Percentiles rank a stretch among this genome's conserved stretches.
These are phyloP conservation scores for Drosophila pegasa DNA, from an alignment of 2,888 invertebrate species.

Conservation along the genomic window DNA sequence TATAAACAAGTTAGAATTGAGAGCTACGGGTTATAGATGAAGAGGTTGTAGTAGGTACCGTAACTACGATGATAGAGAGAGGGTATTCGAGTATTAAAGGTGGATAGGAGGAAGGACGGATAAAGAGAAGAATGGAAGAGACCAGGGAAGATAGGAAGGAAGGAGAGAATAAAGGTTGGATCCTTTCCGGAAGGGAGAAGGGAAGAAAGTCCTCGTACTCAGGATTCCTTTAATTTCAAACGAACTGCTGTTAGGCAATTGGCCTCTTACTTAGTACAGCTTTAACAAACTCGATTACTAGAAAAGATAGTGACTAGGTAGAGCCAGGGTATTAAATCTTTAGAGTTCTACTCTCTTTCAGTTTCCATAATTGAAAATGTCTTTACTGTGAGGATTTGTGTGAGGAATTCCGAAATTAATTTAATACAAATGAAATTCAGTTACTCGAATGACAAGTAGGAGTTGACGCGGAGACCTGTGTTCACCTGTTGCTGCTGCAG, in stretches of 20 bases:
- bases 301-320: background rate
- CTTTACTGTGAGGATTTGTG: background rate
- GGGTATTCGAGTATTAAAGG: background rate
- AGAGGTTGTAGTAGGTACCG: too few relatives aligned
- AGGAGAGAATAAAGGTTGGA: background rate
- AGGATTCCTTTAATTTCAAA: too few relatives aligned
- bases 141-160: background rate
- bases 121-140: background rate
- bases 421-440: slow-evolving; percentile 1
- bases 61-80: too few relatives aligned
- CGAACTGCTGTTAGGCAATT: too few relatives aligned
- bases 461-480: background rate
- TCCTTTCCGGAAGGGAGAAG: too few relatives aligned
- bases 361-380: background rate
- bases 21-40: background rate
- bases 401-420: background rate
- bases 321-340: background rate
- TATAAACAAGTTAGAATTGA: background rate
- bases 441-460: slow-evolving; percentile 15
- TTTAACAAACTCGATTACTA: background rate
- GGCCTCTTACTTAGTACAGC: too few relatives aligned
- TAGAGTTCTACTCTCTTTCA: background rate
- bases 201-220: too few relatives aligned
- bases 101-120: background rate
- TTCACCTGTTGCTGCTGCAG: slow-evolving; percentile 9